These are phyloP conservation scores for Oceanites oceanicus DNA, from an alignment of 2,113 vertebrate species.

Conservation along the genomic window DNA sequence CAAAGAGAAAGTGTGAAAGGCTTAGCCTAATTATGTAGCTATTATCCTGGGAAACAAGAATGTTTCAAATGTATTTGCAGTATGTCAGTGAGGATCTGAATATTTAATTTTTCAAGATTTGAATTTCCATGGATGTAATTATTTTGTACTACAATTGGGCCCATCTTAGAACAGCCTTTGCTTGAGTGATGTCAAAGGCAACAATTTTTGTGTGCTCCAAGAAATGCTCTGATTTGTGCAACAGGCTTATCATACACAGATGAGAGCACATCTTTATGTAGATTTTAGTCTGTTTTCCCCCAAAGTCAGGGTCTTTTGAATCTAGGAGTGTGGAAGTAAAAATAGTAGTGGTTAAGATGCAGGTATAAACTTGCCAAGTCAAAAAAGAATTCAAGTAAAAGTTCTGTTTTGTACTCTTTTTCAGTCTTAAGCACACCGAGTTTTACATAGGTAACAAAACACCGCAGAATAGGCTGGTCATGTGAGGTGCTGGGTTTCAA, in stretches of 20 bases:
- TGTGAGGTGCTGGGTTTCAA: background rate
- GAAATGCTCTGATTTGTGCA: background rate
- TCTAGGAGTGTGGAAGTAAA: background rate
- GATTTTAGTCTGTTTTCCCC: background rate
- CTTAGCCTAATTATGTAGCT: background rate
- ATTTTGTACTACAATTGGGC: background rate
- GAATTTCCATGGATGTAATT: background rate
- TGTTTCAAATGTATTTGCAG: background rate
- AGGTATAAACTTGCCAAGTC: background rate
- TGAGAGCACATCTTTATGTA: background rate
- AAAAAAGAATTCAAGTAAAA: background rate
- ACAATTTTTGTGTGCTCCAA: background rate
- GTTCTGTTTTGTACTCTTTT: background rate
- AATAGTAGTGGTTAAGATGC: background rate
- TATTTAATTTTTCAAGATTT: background rate
- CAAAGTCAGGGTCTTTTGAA: background rate
- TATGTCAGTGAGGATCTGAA: background rate
- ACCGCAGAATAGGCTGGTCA: background rate
- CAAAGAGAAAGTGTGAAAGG: conserved; percentile 52
- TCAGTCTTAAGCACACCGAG: background rate
- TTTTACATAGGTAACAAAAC: background rate
- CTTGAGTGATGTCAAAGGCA: background rate
- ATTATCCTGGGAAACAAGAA: background rate
- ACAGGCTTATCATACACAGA: fast-evolving
- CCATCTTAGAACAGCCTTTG: background rate